Evolutionary conservation across 92 coral and sea anemone species (phyloP).

Genomic region (Porites rus): DNA sequence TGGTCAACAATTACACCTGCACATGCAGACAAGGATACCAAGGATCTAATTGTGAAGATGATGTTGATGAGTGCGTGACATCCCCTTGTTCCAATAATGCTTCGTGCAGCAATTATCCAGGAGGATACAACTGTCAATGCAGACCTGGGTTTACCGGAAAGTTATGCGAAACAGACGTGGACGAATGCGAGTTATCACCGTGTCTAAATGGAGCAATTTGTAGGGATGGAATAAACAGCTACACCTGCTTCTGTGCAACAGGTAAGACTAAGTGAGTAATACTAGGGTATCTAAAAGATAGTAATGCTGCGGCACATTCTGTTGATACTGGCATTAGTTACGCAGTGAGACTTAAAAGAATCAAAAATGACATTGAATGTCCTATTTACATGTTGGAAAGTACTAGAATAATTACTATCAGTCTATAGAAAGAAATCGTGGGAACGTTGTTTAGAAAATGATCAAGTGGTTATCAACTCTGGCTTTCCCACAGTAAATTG

Average conservation of each 20-base stretch:
- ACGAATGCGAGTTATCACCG: constrained; percentile 60
- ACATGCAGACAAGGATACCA: constrained; percentile 66
- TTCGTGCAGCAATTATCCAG: constrained; percentile 64
- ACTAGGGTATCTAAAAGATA: too few species aligned
- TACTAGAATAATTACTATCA: too few species aligned
- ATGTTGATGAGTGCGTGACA: constrained; percentile 73
- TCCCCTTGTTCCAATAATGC: constrained; percentile 68
- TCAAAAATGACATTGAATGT: too few species aligned
- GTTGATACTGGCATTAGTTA: too few species aligned
- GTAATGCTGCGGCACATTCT: too few species aligned
- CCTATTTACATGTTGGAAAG: too few species aligned
- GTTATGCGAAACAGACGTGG: constrained; percentile 68
- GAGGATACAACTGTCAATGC: constrained; percentile 64
- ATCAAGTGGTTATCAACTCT: too few species aligned
- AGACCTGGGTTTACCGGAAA: constrained; percentile 66
- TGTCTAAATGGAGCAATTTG: constrained; percentile 77
- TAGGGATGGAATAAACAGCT: constrained; percentile 65
- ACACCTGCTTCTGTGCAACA: constrained; percentile 53
- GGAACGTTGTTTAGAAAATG: too few species aligned
- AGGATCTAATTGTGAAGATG: constrained; percentile 74
- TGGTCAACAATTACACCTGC: constrained; percentile 69
- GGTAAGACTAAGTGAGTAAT: constrained; percentile 15
- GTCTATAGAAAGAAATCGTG: too few species aligned
- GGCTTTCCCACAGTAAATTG: too few species aligned
- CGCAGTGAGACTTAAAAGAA: too few species aligned